A percentile compares a stretch with the other conserved stretches of the same genome.
Conservation (phyloP, 2,888 invertebrate species). For the Orthosia incerta region DNA sequence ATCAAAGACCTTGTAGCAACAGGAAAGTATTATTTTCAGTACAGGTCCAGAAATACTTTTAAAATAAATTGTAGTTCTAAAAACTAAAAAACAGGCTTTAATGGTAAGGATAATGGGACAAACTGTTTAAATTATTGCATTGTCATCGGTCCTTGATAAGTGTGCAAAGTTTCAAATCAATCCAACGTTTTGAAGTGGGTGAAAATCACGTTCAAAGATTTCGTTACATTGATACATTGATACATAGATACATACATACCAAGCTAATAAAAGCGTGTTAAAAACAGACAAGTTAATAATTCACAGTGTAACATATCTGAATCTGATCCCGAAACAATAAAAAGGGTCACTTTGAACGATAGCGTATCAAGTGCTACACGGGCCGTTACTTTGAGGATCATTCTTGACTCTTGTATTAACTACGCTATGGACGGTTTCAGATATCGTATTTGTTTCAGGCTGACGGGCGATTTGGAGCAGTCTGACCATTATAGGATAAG, state of each 20-base stretch:
- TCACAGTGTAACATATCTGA: not conserved
- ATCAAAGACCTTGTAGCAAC: too few species aligned
- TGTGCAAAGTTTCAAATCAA: too few species aligned
- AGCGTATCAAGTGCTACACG: not conserved
- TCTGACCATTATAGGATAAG: not conserved
- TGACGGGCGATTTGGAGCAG: not conserved
- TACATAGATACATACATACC: too few species aligned
- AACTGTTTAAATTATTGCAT: too few species aligned
- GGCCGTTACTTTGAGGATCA: not conserved
- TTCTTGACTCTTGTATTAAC: not conserved
- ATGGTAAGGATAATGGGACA: too few species aligned
- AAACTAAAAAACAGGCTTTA: too few species aligned
- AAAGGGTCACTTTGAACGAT: conserved; percentile 2
- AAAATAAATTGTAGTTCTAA: too few species aligned
- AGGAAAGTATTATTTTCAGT: not conserved
- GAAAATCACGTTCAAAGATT: too few species aligned
- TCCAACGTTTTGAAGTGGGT: too few species aligned
- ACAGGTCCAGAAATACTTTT: not conserved
- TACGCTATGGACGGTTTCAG: not conserved
- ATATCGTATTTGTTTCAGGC: not conserved
- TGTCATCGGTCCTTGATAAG: too few species aligned
- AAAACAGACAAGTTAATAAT: not conserved
- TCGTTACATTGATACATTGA: too few species aligned
- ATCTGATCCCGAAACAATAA: conserved; percentile 9
- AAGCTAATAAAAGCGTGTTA: too few species aligned